These are phyloP conservation scores for Myiozetetes cayanensis DNA, from an alignment of 2,113 vertebrate genomes.

Conservation along the genomic window DNA sequence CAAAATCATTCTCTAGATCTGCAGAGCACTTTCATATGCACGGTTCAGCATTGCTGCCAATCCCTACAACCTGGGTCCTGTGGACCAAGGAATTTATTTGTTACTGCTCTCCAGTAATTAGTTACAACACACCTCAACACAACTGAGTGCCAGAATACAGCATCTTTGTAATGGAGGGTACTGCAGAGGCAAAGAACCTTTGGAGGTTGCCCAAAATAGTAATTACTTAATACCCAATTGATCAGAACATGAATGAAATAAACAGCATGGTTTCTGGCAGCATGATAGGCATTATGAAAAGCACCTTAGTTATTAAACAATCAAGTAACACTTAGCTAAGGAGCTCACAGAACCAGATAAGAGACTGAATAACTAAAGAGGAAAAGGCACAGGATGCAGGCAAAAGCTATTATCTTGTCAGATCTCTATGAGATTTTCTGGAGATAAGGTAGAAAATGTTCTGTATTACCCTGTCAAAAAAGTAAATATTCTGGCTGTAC, in stretches of 20 bases:
- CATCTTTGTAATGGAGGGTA: conserved; percentile 9
- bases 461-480: conserved; percentile 59
- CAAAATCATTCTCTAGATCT: neutral
- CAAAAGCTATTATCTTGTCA: conserved; percentile 65
- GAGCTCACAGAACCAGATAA: conserved; percentile 50
- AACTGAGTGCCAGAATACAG: neutral
- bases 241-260: conserved; percentile 59
- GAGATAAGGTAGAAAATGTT: conserved; percentile 61
- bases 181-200: conserved; percentile 28
- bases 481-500: conserved; percentile 24
- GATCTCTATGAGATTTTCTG: conserved; percentile 56
- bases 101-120: conserved; percentile 8
- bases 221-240: conserved; percentile 60
- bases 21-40: neutral
- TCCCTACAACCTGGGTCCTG: neutral
- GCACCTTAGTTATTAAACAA: conserved; percentile 62
- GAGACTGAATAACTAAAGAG: conserved; percentile 48
- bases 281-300: conserved; percentile 50
- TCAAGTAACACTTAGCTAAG: conserved; percentile 64
- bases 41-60: neutral
- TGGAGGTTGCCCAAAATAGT: conserved; percentile 43
- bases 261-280: conserved; percentile 46
- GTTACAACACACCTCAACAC: conserved; percentile 22
- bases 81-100: neutral
- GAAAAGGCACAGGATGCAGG: conserved; percentile 50